Evolutionary conservation across 2,113 vertebrate species (phyloP), one percentile per base, ranked within the genome.

Genomic region (Microtus montanus): DNA sequence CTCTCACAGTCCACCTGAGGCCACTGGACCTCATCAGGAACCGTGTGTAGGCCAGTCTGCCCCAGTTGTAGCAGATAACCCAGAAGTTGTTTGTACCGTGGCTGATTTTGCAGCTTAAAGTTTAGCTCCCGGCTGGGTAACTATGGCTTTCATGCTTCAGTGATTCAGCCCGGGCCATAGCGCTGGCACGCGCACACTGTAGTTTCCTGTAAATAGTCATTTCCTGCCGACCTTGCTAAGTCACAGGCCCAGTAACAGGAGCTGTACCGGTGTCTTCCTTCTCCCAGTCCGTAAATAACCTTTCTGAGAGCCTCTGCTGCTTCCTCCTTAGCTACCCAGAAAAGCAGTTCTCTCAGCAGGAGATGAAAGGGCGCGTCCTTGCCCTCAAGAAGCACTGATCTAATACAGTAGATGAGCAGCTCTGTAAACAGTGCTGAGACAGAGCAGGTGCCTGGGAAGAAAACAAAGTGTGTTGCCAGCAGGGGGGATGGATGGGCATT

Each of bases 311-410:
- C 49, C 35, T 87, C 79, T 12, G 33, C 33, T 63, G 83, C 87
- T 80, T 85, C 73, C 79, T 78, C 6, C 14, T 78, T 20, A 1
- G 41, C 44, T 77, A 24, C 88, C 15, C 33, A 35, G 66, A n/a
- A 77, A 92, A 95, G 58, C 38, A 85, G 82, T 41, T 63, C 35
- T 80, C 26, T 54, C 13, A 15, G 17, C 35, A 77, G 89, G 3
- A 88, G 68, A 52, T 47, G 24, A 89, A 91, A 96, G 63, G 44
- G 10, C 17, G 13, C 33, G 10, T 26, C 28, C 66, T 92, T 92
- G 74, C 66, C 91, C 38, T 93, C 86, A 90, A 68, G 97, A 75
- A 82, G 92, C 44, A 44, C 52, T 47, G 58, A 0, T 44, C 88
- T 17, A 71, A 30, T 28, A 17, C 54, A 47, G 35, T 20, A 44